phyloP scores from a whole-genome alignment of 2,113 vertebrate genomes.

The Silurus glanis region DNA sequence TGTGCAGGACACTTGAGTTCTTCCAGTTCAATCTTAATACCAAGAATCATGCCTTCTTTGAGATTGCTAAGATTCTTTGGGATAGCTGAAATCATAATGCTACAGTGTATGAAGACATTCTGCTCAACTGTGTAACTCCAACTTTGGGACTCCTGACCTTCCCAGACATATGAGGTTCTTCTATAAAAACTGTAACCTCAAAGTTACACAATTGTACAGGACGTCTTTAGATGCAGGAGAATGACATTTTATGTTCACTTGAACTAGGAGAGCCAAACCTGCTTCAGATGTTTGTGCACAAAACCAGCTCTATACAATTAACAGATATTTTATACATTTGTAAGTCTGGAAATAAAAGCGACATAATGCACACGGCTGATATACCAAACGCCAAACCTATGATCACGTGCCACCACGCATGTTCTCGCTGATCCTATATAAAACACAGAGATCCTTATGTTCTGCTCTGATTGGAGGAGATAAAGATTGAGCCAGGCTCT shows the following conservation, averaged over 20 bases:
- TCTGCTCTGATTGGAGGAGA: conserved; percentile 36
- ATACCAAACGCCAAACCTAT: not conserved
- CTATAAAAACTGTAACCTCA: too few relatives aligned
- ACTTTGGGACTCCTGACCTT: too few relatives aligned
- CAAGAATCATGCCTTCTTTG: not conserved
- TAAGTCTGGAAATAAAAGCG: not conserved
- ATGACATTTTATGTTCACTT: too few relatives aligned
- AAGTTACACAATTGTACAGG: too few relatives aligned
- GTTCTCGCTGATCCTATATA: conserved; percentile 27
- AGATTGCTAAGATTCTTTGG: not conserved
- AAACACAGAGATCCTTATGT: conserved; percentile 5
- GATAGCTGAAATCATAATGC: not conserved
- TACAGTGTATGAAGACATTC: not conserved
- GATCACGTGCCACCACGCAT: conserved; percentile 1
- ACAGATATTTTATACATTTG: too few relatives aligned
- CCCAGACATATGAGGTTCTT: too few relatives aligned
- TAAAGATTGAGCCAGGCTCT: conserved; percentile 25
- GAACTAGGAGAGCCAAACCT: too few relatives aligned
- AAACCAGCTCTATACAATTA: too few relatives aligned
- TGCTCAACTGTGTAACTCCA: too few relatives aligned
- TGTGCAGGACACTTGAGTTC: not conserved
- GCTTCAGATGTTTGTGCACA: too few relatives aligned
- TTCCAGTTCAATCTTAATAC: not conserved
- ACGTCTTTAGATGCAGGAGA: too few relatives aligned
- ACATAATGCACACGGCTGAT: not conserved